Base-by-base conservation (phyloP, 2,797 vertebrate genomes). In the Streptopelia turtur region DNA sequence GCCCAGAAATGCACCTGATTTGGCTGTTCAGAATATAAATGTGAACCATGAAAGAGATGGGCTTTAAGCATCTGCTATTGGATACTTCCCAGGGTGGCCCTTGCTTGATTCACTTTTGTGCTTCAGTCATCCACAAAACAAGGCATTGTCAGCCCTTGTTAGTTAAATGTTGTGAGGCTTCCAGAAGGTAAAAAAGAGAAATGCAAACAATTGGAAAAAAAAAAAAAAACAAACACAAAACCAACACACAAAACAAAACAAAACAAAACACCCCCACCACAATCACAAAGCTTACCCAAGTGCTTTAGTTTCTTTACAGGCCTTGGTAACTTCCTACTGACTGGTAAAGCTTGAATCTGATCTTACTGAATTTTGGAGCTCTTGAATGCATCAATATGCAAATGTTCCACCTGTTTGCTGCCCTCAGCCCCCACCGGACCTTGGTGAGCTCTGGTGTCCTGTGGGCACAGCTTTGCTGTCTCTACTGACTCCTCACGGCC, bases 81-180 rank as follows among this genome's bases (percentile, higher is more conserved):
- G 63, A 11, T 9, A 4, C 20, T 43, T 84, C n/a, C 52, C 1
- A 1, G 9, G 0, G 0, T 2, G 18, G 10, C 23, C 30, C 1
- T 11, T 22, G 35, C 70, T 52, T 81, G 15, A 77, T 35, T 27
- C 1, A 21, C 10, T 72, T 88, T 43, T n/a, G 12, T 35, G 20
- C 49, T 69, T 70, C 25, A 8, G 21, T 66, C 91, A 49, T 22
- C 28, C 27, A 3, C 22, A 33, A 76, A 92, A 61, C 2, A 30
- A 22, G 28, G 13, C n/a, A 78, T 77, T 70, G 35, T 43, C 3
- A 7, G 5, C 25, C 10, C 25, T 71, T 52, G 7, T 56, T 60
- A 43, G 39, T 56, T 71, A 49, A 84, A n/a, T 25, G 4, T 30
- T 76, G 35, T 5, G 47, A 76, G 23, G 12, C 9, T 83, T 74